These are phyloP conservation scores for Cnemophilus loriae DNA, from an alignment of 2,113 vertebrate genomes.

Conservation along the genomic window DNA sequence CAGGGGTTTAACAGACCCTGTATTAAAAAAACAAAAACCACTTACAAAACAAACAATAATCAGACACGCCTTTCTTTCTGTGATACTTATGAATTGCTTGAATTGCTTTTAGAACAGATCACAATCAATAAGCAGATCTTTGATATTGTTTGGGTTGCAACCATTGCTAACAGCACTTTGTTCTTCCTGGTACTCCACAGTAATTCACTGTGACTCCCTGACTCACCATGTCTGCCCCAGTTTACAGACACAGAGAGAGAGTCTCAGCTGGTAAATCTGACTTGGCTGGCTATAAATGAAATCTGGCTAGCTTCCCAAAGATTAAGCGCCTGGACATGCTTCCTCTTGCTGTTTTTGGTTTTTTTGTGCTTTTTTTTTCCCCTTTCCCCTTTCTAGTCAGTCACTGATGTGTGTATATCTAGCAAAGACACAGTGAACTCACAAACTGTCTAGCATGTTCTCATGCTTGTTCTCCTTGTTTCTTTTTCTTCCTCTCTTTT, in stretches of 20 bases:
- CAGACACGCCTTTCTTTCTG: slow-evolving; percentile 64
- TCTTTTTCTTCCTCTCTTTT: not conserved
- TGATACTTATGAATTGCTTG: slow-evolving; percentile 50
- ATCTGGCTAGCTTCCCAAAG: slow-evolving; percentile 73
- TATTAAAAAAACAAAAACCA: slow-evolving; percentile 45
- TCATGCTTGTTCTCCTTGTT: slow-evolving; percentile 41
- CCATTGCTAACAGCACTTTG: slow-evolving; percentile 63
- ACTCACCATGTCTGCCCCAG: slow-evolving; percentile 72
- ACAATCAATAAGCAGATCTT: slow-evolving; percentile 75
- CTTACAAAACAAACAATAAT: slow-evolving; percentile 60
- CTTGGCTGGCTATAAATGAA: slow-evolving; percentile 65
- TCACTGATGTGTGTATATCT: slow-evolving; percentile 66
- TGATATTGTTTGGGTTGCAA: slow-evolving; percentile 71
- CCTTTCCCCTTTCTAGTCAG: slow-evolving; percentile 64
- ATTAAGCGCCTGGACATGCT: slow-evolving; percentile 60
- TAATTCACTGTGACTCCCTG: slow-evolving; percentile 67
- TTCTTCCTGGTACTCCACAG: slow-evolving; percentile 74
- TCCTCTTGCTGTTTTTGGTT: not conserved
- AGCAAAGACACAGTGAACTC: slow-evolving; percentile 45
- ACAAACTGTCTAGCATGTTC: slow-evolving; percentile 48
- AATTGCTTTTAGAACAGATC: slow-evolving; percentile 71
- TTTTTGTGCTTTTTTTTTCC: not conserved
- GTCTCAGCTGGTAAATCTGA: slow-evolving; percentile 57
- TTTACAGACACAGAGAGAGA: slow-evolving; percentile 50
- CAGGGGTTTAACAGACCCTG: slow-evolving; percentile 60